phyloP scores from a whole-genome alignment of 2,113 vertebrate genomes.

The Amazona guildingii region DNA sequence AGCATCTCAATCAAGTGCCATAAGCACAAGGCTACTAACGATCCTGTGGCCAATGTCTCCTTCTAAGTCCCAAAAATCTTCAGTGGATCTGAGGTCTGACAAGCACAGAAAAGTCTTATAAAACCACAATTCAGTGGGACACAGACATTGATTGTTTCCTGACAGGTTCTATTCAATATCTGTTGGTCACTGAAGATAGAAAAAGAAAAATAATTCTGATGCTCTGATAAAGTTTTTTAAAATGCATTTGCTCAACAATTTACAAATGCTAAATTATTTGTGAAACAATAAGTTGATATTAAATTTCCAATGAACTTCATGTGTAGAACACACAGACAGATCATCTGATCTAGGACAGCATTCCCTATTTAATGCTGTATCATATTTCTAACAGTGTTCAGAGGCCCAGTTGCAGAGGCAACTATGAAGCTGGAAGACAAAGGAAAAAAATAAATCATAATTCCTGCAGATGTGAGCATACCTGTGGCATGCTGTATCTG shows the following conservation, averaged over 20 bases:
- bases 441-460: neutral
- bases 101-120: neutral
- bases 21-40: neutral
- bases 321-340: neutral
- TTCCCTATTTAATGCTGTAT: neutral
- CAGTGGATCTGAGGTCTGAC: neutral
- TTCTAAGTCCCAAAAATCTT: neutral
- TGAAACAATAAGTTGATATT: neutral
- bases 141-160: neutral
- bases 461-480: neutral
- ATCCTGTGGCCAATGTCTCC: neutral
- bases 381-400: neutral
- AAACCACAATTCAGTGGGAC: neutral
- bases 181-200: neutral
- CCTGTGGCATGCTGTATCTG: neutral
- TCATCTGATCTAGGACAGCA: neutral
- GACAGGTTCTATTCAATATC: neutral
- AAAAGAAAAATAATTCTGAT: neutral
- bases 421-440: neutral
- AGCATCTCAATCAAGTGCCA: neutral
- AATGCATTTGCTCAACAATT: neutral
- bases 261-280: neutral
- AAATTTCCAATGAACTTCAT: neutral
- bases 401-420: neutral
- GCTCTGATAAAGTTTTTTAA: neutral